Evolutionary conservation across 2,113 vertebrate species (phyloP).

Genomic region (Ailuropoda melanoleuca): DNA sequence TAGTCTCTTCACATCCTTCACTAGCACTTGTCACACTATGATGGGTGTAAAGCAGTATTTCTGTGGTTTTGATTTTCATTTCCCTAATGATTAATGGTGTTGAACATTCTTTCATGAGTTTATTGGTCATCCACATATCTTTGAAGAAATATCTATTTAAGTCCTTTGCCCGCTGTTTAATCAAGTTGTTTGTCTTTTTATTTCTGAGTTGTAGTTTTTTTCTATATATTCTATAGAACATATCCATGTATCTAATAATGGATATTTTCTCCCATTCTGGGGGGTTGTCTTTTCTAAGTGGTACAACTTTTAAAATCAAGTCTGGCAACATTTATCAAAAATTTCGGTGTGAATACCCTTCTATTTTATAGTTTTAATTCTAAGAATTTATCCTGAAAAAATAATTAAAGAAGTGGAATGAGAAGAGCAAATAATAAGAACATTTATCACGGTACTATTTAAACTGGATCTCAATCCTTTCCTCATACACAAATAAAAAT

Average conservation of each 20-base stretch:
- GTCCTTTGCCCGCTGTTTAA: background rate
- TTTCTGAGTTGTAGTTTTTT: background rate
- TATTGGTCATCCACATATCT: background rate
- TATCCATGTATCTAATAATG: too few relatives aligned
- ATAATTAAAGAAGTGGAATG: background rate
- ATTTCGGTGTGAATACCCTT: background rate
- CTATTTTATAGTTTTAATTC: background rate
- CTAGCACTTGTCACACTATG: background rate
- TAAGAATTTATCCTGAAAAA: background rate
- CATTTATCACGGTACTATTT: background rate
- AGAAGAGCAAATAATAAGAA: background rate
- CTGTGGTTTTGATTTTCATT: background rate
- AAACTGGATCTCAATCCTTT: background rate
- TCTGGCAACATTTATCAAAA: background rate
- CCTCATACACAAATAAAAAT: background rate
- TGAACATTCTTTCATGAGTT: background rate
- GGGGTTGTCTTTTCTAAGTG: background rate
- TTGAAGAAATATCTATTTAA: background rate
- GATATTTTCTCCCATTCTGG: background rate
- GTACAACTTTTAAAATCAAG: background rate
- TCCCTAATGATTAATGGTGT: background rate
- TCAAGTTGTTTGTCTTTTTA: background rate
- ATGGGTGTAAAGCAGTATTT: background rate
- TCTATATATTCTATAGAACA: background rate
- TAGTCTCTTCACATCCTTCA: background rate